These are phyloP conservation scores for Stenotaenia linearis DNA, from an alignment of 2,888 invertebrate species.

Conservation along the genomic window DNA sequence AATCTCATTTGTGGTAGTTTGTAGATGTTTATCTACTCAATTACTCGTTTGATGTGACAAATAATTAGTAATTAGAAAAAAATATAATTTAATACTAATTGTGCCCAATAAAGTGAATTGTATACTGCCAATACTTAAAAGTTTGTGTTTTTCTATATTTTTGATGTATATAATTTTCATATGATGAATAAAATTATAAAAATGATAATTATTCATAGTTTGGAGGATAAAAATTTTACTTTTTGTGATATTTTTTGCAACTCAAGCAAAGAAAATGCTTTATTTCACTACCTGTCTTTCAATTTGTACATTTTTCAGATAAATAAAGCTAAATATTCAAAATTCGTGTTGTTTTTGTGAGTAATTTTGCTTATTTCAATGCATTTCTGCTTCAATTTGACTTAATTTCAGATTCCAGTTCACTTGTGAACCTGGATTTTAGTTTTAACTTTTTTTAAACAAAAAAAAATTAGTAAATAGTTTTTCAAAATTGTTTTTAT, in stretches of 20 bases:
- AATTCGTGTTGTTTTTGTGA: not conserved
- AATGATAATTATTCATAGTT: not conserved
- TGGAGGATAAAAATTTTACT: not conserved
- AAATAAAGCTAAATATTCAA: not conserved
- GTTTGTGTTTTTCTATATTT: not conserved
- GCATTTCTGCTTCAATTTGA: too few species aligned
- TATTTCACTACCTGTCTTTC: not conserved
- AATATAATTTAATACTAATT: not conserved
- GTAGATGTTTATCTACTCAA: slow-evolving; percentile 15
- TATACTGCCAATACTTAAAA: not conserved
- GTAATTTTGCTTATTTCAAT: too few species aligned
- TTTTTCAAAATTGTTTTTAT: too few species aligned
- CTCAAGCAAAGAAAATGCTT: not conserved
- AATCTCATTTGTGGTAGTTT: not conserved
- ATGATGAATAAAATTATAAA: not conserved
- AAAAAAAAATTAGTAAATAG: too few species aligned
- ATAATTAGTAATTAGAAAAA: not conserved
- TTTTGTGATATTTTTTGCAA: not conserved
- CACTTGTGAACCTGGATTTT: too few species aligned
- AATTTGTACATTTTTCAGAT: not conserved
- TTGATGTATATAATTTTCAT: slow-evolving; percentile 4
- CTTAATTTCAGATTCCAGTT: too few species aligned
- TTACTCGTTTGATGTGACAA: not conserved
- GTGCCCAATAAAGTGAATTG: not conserved
- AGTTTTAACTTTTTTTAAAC: too few species aligned